A percentile compares a stretch with the other conserved stretches of the same genome.
Evolutionary conservation across 2,797 vertebrate genomes (phyloP).

Genomic region (Lutjanus campechanus): DNA sequence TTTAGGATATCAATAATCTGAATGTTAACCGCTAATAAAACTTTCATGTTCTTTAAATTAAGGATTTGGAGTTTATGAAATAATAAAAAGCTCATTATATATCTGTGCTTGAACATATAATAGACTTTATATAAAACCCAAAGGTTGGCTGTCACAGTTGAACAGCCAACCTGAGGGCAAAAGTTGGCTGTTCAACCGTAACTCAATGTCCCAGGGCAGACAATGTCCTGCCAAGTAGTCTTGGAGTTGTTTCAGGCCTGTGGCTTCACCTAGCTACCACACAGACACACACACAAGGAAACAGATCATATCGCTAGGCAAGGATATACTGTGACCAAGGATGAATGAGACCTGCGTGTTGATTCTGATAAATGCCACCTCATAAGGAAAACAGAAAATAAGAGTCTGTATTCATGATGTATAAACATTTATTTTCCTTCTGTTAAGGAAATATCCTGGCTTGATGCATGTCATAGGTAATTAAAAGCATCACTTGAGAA

Average conservation of each 20-base stretch:
- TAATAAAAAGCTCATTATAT: background rate
- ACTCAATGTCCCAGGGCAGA: constrained; percentile 23
- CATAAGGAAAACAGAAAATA: background rate
- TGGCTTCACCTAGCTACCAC: constrained; percentile 15
- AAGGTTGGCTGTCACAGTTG: background rate
- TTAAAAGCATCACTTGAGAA: background rate
- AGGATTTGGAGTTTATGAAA: constrained; percentile 12
- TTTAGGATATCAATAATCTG: background rate
- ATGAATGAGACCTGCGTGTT: constrained; percentile 40
- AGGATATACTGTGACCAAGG: constrained; percentile 37
- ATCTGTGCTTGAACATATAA: constrained; percentile 19
- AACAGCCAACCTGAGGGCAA: constrained; percentile 13
- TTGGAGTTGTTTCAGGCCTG: constrained; percentile 48
- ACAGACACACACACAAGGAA: constrained; percentile 24
- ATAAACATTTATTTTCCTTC: background rate
- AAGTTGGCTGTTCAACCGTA: constrained; percentile 19
- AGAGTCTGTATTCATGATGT: background rate
- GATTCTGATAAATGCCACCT: constrained; percentile 29
- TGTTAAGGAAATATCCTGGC: background rate
- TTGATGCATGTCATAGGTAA: background rate
- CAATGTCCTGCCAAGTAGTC: constrained; percentile 37
- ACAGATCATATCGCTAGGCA: constrained; percentile 32
- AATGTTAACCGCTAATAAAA: background rate
- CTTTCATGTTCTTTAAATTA: constrained; percentile 1
- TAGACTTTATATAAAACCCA: background rate